Evolutionary conservation across 2,113 vertebrate genomes (phyloP).

Genomic region (Lophius piscatorius): DNA sequence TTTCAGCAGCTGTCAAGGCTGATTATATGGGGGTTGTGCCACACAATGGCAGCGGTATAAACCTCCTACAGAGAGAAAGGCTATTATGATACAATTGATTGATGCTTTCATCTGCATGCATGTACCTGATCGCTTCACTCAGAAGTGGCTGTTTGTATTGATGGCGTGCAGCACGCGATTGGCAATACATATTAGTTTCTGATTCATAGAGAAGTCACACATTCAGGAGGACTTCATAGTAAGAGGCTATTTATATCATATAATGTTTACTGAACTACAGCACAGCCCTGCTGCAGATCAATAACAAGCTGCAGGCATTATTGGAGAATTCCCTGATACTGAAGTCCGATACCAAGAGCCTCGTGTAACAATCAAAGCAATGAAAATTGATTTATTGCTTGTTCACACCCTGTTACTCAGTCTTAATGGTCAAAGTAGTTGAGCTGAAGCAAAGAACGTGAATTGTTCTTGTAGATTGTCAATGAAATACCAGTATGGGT

Average conservation of each 20-base stretch:
- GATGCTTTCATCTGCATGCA: slow-evolving; percentile 67
- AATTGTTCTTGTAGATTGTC: background rate
- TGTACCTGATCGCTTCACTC: slow-evolving; percentile 25
- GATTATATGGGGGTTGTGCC: slow-evolving; percentile 69
- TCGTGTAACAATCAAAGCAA: slow-evolving; percentile 35
- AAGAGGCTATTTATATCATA: slow-evolving; percentile 2
- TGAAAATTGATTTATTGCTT: slow-evolving; percentile 50
- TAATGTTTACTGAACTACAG: slow-evolving; percentile 19
- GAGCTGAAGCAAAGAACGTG: background rate
- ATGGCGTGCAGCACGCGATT: slow-evolving; percentile 46
- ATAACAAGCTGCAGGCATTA: slow-evolving; percentile 27
- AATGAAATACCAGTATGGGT: slow-evolving; percentile 11
- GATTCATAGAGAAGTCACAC: slow-evolving; percentile 1
- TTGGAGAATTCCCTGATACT: slow-evolving; percentile 30
- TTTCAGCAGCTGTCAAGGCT: slow-evolving; percentile 71
- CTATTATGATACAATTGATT: slow-evolving; percentile 71
- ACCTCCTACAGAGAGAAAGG: slow-evolving; percentile 52
- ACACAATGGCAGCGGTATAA: slow-evolving; percentile 63
- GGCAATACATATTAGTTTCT: slow-evolving; percentile 2
- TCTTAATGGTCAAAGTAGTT: slow-evolving; percentile 31
- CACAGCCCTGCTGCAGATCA: slow-evolving; percentile 9
- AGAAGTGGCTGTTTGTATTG: slow-evolving; percentile 27
- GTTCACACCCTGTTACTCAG: slow-evolving; percentile 41
- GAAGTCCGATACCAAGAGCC: slow-evolving; percentile 13
- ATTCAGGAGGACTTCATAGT: slow-evolving; percentile 12